Evolutionary conservation across 1,140 invertebrate species (phyloP).

Genomic region (Chlorops oryzae): DNA sequence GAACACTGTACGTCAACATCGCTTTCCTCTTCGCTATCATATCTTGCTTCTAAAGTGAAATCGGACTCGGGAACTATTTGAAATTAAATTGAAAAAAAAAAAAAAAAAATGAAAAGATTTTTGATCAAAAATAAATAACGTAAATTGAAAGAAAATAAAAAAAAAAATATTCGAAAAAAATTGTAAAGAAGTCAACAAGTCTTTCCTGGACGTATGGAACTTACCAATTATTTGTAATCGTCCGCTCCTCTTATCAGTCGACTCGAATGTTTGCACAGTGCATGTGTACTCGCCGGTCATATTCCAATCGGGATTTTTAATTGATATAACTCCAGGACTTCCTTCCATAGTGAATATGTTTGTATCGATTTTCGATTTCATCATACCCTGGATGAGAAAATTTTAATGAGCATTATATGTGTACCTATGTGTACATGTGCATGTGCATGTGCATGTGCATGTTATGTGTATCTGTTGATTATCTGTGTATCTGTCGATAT

Average conservation of each 20-base stretch:
- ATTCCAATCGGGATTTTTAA: constrained; percentile 47
- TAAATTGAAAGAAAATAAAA: constrained; percentile 9
- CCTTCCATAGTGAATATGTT: constrained; percentile 41
- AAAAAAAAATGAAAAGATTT: constrained; percentile 1
- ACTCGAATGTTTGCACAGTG: constrained; percentile 45
- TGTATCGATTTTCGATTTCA: constrained; percentile 46
- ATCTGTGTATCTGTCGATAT: too few species aligned
- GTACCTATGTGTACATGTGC: too few species aligned
- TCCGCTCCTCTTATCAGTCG: constrained; percentile 46
- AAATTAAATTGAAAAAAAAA: constrained; percentile 3
- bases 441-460: too few species aligned
- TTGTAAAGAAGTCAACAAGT: background rate
- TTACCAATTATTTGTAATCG: constrained; percentile 47
- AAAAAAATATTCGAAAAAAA: background rate
- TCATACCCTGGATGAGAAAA: constrained; percentile 34
- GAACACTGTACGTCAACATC: constrained; percentile 43
- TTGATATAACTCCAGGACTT: constrained; percentile 45
- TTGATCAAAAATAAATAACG: constrained; percentile 13
- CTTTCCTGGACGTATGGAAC: too few species aligned
- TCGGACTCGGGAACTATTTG: constrained; percentile 46
- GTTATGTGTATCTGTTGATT: too few species aligned
- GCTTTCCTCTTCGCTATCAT: constrained; percentile 30
- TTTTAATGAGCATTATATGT: too few species aligned
- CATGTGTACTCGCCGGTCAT: constrained; percentile 48
- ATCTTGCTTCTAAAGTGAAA: constrained; percentile 44